Percentiles rank a stretch among this genome's conserved stretches.
phyloP scores from a whole-genome alignment of 2,888 invertebrate species.

The Clistopyga incitator region DNA sequence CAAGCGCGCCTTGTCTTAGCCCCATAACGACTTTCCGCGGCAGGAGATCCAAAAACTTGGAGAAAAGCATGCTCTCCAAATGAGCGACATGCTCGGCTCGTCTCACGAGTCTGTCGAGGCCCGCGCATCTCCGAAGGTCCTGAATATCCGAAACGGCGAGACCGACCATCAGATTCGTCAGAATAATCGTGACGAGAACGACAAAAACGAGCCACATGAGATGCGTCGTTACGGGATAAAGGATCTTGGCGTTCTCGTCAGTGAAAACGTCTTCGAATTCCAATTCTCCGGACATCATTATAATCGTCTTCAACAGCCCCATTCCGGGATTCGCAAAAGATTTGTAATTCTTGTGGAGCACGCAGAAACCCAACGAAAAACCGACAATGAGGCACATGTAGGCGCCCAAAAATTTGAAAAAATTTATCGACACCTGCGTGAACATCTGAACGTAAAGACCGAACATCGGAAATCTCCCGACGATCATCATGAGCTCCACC shows the following conservation, averaged over 20 bases:
- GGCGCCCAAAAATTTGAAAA: conserved; percentile 92
- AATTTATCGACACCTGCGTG: conserved; percentile 92
- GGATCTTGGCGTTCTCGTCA: conserved; percentile 83
- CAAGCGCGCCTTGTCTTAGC: conserved; percentile 89
- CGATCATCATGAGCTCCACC: conserved; percentile 94
- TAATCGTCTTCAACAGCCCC: conserved; percentile 90
- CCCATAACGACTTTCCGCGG: conserved; percentile 88
- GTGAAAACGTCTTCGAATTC: conserved; percentile 95
- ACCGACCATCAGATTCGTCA: conserved; percentile 93
- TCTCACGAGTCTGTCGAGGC: conserved; percentile 91
- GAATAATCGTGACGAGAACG: conserved; percentile 91
- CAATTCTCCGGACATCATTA: conserved; percentile 95
- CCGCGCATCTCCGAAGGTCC: conserved; percentile 92
- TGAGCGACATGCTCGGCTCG: conserved; percentile 93
- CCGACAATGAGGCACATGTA: conserved; percentile 93
- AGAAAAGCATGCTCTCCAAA: conserved; percentile 93
- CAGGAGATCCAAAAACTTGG: conserved; percentile 89
- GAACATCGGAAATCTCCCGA: conserved; percentile 94
- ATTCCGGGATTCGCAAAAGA: conserved; percentile 88
- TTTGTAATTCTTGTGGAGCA: conserved; percentile 91
- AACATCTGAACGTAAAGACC: conserved; percentile 96
- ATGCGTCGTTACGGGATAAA: conserved; percentile 91
- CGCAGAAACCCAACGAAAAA: conserved; percentile 92
- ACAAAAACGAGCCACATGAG: conserved; percentile 91
- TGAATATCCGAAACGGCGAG: conserved; percentile 94